Base-by-base conservation (phyloP, 1,140 invertebrate genomes). In the Drosophila obscura region DNA sequence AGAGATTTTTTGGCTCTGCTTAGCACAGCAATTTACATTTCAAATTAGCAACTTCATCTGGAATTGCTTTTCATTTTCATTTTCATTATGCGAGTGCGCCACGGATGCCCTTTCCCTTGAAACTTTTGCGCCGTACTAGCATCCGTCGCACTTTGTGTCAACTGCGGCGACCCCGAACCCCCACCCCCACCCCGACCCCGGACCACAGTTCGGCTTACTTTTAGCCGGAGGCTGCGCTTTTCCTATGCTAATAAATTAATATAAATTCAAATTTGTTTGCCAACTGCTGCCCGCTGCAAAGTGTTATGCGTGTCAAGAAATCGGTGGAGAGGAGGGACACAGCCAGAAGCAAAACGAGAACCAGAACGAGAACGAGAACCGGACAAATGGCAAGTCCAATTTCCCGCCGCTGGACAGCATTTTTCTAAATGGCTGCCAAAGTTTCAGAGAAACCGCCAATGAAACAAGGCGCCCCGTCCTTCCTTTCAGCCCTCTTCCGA, bases 201-300 rank as follows among this genome's bases (percentile, higher is more conserved):
- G n/a, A n/a, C n/a, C 19, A 19, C 19, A 60, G 62, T 58, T 57
- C 57, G 69, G 63, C 52, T 51, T 31, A 55, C 41, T 60, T 59
- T 63, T 39, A 51, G 58, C 51, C 35, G 39, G 26, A 56, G 59
- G 71, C 81, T 85, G 82, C 82, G 82, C 75, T 88, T 87, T 82
- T 76, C 67, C 83, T 88, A 88, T 88, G 83, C 83, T 88, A 88
- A 88, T 88, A 88, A 88, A 88, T 88, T 88, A 88, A 88, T 88
- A 88, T 88, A 88, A 88, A 88, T 88, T 88, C 83, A 87, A 87
- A 87, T 87, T 87, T 87, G 83, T 87, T 88, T 83, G 83, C 83
- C 83, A 87, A 87, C 83, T 87, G 83, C 83, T 87, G 77, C 73
- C 57, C 19, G 26, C 57, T 56, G 73, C 79, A 87, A 88, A 87